These are phyloP conservation scores for Brassicogethes aeneus DNA, from an alignment of 2,888 invertebrate species.

Conservation along the genomic window DNA sequence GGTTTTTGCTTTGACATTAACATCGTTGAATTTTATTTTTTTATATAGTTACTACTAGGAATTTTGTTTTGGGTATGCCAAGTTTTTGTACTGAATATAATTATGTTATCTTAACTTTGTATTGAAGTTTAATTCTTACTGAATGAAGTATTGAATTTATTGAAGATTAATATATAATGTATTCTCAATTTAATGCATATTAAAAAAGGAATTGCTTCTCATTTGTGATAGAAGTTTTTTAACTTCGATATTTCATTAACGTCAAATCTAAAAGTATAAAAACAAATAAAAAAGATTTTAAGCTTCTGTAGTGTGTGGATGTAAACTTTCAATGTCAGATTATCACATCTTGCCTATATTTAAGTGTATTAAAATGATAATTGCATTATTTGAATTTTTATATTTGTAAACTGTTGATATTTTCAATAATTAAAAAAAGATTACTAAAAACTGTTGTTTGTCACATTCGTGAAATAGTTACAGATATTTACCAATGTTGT, in stretches of 20 bases:
- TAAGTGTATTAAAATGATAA: slow-evolving; percentile 3
- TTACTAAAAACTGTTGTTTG: background rate
- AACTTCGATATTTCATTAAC: slow-evolving; percentile 7
- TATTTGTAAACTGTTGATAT: slow-evolving; percentile 7
- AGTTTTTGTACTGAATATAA: no score
- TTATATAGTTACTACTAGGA: no score
- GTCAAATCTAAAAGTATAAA: slow-evolving; percentile 1
- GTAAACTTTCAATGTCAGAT: slow-evolving; percentile 9
- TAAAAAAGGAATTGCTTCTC: slow-evolving; percentile 14
- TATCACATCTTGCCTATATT: slow-evolving; percentile 12
- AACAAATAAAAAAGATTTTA: slow-evolving; percentile 7
- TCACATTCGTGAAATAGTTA: no score
- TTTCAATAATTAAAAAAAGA: slow-evolving; percentile 7
- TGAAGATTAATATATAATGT: background rate
- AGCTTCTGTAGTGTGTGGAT: slow-evolving; percentile 13
- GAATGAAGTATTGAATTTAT: no score
- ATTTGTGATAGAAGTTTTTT: slow-evolving; percentile 16
- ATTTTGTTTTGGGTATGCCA: no score
- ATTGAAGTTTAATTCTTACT: background rate
- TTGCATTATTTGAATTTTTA: slow-evolving; percentile 8
- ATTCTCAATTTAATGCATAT: background rate
- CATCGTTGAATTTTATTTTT: no score
- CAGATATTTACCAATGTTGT: slow-evolving; percentile 22
- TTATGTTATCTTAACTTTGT: no score
- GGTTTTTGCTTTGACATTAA: no score